Evolutionary conservation across 2,113 vertebrate species (phyloP), one percentile per base, ranked within the genome.

Genomic region (Ranitomeya imitator): DNA sequence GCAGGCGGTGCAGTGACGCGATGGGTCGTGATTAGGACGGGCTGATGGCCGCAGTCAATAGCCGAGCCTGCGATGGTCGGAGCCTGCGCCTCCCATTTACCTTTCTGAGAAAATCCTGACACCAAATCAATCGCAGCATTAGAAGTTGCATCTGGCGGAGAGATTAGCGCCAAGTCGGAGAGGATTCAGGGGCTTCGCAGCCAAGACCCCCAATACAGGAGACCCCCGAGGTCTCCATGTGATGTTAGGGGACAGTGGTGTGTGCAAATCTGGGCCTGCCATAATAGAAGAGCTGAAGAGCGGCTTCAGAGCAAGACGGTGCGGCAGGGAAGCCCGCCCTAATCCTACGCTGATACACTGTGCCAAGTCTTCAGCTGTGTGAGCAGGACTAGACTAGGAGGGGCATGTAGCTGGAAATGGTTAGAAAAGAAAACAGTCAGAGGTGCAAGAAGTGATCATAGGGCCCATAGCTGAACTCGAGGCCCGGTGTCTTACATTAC

Each of bases 71-170:
- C 73, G 69, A 31, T 21, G 73, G 37, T 76, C 37, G 37, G 37
- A 45, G 26, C 45, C 73, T 45, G 18, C 73, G 15, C 37, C 73
- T 9, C 73, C 73, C 73, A 76, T 76, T 76, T 63, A 51, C 31
- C 52, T 59, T 19, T 54, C 73, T 61, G 55, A 77, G 73, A 77
- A 77, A 77, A 21, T 51, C 31, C 85, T 86, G 85, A 77, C 73
- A 45, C 37, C 73, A 86, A 86, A 86, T 86, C 85, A 86, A 86
- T 86, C 85, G 61, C 60, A 31, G 74, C 60, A 86, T 86, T 86
- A 82, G 67, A 82, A 57, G 67, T 67, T 81, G 55, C 61, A 65
- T 79, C 31, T 71, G 26, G 78, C 19, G 61, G 6, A 81, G 79
- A 81, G 78, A 87, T 69, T 79, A 4, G 37, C 37, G 37, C 37